Evolutionary conservation across 2,797 vertebrate species (phyloP), one percentile per base, ranked within the genome.

Genomic region (Oreochromis mossambicus): DNA sequence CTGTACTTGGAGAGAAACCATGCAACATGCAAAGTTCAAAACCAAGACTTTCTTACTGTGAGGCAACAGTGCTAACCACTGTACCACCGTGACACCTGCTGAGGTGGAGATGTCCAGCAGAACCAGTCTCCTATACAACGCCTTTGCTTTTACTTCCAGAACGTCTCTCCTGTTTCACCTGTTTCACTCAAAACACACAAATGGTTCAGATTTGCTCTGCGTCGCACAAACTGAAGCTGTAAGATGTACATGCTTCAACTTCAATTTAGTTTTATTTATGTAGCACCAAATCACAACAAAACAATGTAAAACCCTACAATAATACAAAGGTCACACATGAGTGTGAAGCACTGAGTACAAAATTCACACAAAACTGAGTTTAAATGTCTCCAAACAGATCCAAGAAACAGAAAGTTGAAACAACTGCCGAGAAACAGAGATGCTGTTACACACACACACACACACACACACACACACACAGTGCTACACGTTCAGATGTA

Each of bases 121-220:
- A 21, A 38, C 34, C 11, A 1, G 11, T 41, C 61, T 66, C 5
- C n/a, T 14, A 4, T 43, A 3, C 21, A 43, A 43, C 13, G 36
- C 7, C 36, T 41, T 41, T 0, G 36, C n/a, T 68, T 66, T 66
- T 12, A 68, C 63, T 9, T 24, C 0, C 63, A 68, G n/a, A 70
- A 10, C 2, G 5, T 24, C 14, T 70, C 0, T 26, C n/a, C 24
- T 26, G 24, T 26, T 24, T 24, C 66, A 29, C 13, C 13, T 0
- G 38, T 15, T 43, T 70, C 36, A 70, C 21, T 70, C 41, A 19
- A 26, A 70, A 46, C n/a, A 46, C 41, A 43, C 66, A 46, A 46
- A 46, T 0, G 41, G 4, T 26, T 10, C 66, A 29, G 41, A 0
- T 70, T 46, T 46, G 21, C 56, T 36, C 56, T 34, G 56, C 2